A percentile compares a stretch with the other conserved stretches of the same genome.
These are phyloP conservation scores for Plagiodera versicolora DNA, from an alignment of 2,888 invertebrate species.

Conservation along the genomic window DNA sequence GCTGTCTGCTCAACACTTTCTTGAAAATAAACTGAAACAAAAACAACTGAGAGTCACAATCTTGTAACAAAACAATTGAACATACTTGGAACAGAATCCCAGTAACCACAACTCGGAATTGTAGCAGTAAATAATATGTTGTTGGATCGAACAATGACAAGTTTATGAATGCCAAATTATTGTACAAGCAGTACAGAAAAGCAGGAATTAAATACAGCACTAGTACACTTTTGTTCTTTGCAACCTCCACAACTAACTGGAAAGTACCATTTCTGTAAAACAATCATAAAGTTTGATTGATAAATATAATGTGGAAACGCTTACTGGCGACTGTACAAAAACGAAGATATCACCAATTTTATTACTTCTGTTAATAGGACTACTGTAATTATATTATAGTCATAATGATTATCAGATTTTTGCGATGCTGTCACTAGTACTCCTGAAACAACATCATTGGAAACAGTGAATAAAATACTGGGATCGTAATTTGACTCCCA, in stretches of 20 bases:
- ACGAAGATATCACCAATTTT: slow-evolving; percentile 74
- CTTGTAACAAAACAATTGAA: too few species aligned
- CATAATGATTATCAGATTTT: slow-evolving; percentile 75
- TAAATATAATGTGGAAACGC: slow-evolving; percentile 35
- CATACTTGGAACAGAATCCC: slow-evolving; percentile 88
- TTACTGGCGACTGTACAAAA: slow-evolving; percentile 73
- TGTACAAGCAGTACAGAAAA: slow-evolving; percentile 89
- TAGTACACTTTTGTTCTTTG: slow-evolving; percentile 67
- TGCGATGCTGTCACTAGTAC: slow-evolving; percentile 91
- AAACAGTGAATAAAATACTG: too few species aligned
- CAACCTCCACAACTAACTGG: slow-evolving; percentile 61
- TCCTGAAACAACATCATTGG: slow-evolving; percentile 60
- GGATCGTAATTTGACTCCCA: slow-evolving; percentile 54
- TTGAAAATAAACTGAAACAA: slow-evolving; percentile 78
- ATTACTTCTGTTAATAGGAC: slow-evolving; percentile 86
- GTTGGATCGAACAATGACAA: slow-evolving; percentile 91
- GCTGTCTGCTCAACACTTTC: slow-evolving; percentile 74
- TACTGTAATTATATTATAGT: slow-evolving; percentile 85
- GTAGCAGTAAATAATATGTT: slow-evolving; percentile 87
- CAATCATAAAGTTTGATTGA: not conserved
- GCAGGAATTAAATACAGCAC: slow-evolving; percentile 88
- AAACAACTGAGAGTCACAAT: too few species aligned
- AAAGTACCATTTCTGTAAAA: slow-evolving; percentile 60
- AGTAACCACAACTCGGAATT: slow-evolving; percentile 89
- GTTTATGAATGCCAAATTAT: slow-evolving; percentile 91